These are phyloP conservation scores for Odontamblyopus rebecca DNA, from an alignment of 2,797 vertebrate genomes.

Conservation along the genomic window DNA sequence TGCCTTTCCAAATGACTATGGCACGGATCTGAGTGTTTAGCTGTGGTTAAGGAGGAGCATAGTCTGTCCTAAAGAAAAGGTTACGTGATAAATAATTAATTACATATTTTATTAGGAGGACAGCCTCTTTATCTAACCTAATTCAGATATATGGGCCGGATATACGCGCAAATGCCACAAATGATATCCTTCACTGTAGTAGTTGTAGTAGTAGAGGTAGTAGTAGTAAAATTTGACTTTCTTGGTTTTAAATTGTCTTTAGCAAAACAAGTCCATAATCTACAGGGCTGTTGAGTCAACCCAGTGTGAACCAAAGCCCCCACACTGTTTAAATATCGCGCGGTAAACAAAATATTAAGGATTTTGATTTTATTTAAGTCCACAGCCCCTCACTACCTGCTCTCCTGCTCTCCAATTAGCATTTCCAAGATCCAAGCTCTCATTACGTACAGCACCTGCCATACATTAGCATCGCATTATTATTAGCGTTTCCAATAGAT, in stretches of 20 bases:
- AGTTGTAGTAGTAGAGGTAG: not conserved
- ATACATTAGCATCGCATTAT: conserved; percentile 53
- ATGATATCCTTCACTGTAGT: not conserved
- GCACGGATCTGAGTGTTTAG: not conserved
- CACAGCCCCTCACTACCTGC: conserved; percentile 31
- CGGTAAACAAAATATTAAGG: not conserved
- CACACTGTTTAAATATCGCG: not conserved
- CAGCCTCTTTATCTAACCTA: conserved; percentile 4
- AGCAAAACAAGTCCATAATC: not conserved
- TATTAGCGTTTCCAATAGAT: conserved; percentile 7
- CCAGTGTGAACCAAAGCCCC: not conserved
- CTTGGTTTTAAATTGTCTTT: not conserved
- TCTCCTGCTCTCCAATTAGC: conserved; percentile 43
- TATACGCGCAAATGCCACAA: not conserved
- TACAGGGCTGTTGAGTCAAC: not conserved
- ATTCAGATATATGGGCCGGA: not conserved
- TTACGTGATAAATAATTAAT: conserved; percentile 7
- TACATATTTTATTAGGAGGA: not conserved
- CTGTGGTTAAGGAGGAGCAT: not conserved
- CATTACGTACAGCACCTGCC: conserved; percentile 55
- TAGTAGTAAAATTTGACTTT: not conserved
- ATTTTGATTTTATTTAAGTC: not conserved
- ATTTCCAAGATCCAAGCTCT: conserved; percentile 44
- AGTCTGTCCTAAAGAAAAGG: conserved; percentile 7
- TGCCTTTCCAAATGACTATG: not conserved